Base-by-base conservation (phyloP, 2,113 vertebrate species). In the Laticauda colubrina region DNA sequence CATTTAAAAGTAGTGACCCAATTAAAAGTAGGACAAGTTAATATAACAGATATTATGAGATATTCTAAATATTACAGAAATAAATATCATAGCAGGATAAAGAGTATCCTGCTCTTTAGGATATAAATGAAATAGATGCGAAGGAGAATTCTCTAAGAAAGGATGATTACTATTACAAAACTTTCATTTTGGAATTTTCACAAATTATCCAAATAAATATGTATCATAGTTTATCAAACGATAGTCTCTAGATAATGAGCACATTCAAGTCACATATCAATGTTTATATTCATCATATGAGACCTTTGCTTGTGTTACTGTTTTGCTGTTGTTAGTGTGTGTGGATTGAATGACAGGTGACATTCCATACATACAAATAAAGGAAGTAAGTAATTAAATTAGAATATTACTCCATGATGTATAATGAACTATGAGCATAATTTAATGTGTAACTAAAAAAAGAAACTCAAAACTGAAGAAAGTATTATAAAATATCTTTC, bases 291-390 rank as follows among this genome's bases (percentile, higher is more conserved):
- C 94, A 95, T 94, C 87, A 96, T 96, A 89, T 96, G 95, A 97
- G 90, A 95, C 95, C 93, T 97, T 94, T 96, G 87, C 81, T 69
- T 81, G 91, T 95, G 92, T 94, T 81, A 93, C 93, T 97, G 93
- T 96, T 97, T 96, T 96, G 93, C 95, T 96, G 53, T 81, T 96
- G 93, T 85, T 95, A 92, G 53, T 87, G 5, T 87, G 5, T 95
- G 94, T 89, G 96, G 96, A 96, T 95, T 98, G 98, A 98, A 97
- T 97, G 97, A 94, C 98, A 98, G 97, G 95, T 98, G 97, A 97
- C 96, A 98, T 97, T 98, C 97, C 55, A 29, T 92, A 95, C 95
- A 97, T 95, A 97, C 96, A 98, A 98, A 97, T 97, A 96, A 94
- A 92, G 94, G 94, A 96, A 97, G 95, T 97, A 97, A 97, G 95